phyloP scores from a whole-genome alignment of 2,113 vertebrate genomes.

The Australoheros scitulus region DNA sequence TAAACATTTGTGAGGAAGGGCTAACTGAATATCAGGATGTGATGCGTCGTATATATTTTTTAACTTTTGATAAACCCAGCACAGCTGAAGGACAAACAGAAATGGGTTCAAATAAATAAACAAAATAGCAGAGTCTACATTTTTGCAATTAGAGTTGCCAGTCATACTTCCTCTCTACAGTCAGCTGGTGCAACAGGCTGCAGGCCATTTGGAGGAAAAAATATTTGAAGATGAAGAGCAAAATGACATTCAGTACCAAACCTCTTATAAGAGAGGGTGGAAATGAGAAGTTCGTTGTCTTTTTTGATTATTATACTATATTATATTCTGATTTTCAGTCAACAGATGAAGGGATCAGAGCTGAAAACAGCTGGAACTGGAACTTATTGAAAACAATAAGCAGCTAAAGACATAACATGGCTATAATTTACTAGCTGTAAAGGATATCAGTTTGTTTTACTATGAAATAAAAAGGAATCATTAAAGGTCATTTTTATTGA shows the following conservation, averaged over 20 bases:
- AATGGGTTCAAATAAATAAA: not conserved
- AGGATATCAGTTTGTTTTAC: not conserved
- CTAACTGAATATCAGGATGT: not conserved
- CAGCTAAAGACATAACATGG: not conserved
- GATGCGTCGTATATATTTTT: not conserved
- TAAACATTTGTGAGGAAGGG: not conserved
- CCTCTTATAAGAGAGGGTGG: not conserved
- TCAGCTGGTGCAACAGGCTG: not conserved
- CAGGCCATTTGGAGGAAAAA: not conserved
- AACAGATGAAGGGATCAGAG: accelerated
- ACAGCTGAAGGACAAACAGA: not conserved
- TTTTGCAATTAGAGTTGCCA: not conserved
- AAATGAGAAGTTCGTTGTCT: not conserved
- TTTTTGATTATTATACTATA: not conserved
- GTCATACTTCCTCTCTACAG: not conserved
- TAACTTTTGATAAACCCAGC: not conserved
- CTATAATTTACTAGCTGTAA: not conserved
- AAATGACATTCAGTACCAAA: not conserved
- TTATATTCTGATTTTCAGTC: not conserved
- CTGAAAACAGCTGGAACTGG: not conserved
- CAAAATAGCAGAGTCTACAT: not conserved
- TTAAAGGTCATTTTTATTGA: slow-evolving; percentile 1
- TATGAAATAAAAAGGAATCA: not conserved
- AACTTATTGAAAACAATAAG: not conserved
- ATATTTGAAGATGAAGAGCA: not conserved